Conservation (phyloP, 2,113 vertebrate genomes). For the Microcebus griseorufus region DNA sequence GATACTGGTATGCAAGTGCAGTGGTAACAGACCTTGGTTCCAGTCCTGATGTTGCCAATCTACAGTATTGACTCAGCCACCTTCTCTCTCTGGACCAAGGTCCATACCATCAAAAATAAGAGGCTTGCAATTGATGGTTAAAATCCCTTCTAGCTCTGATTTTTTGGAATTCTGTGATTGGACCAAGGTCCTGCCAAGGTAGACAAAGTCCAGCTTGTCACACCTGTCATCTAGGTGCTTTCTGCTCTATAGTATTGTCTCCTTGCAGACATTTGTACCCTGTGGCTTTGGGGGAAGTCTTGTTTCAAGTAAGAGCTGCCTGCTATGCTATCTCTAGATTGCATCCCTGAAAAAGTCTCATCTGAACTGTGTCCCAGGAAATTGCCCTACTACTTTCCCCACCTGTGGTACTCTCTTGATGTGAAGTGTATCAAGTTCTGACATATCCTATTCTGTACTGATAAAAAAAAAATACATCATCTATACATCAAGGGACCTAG, state of each 20-base stretch:
- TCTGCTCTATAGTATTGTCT: not conserved
- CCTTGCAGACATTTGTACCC: not conserved
- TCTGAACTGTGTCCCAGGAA: too few species aligned
- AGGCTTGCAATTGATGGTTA: not conserved
- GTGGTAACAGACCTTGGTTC: not conserved
- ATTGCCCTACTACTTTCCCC: not conserved
- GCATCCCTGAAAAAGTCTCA: not conserved
- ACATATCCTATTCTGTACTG: not conserved
- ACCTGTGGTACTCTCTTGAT: not conserved
- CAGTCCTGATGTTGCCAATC: not conserved
- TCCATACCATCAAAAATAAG: not conserved
- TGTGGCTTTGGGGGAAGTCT: not conserved
- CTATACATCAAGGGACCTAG: not conserved
- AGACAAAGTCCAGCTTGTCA: not conserved
- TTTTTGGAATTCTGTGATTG: not conserved
- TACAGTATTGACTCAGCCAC: not conserved
- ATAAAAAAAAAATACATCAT: not conserved
- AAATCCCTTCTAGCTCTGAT: not conserved
- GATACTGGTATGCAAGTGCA: accelerated
- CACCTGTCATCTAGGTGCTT: not conserved
- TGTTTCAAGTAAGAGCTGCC: not conserved
- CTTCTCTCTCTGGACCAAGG: not conserved
- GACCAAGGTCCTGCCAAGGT: not conserved
- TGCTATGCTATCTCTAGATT: not conserved
- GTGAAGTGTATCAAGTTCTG: not conserved